Base-by-base conservation (phyloP, 2,888 invertebrate genomes). In the Notocelia uddmanniana region DNA sequence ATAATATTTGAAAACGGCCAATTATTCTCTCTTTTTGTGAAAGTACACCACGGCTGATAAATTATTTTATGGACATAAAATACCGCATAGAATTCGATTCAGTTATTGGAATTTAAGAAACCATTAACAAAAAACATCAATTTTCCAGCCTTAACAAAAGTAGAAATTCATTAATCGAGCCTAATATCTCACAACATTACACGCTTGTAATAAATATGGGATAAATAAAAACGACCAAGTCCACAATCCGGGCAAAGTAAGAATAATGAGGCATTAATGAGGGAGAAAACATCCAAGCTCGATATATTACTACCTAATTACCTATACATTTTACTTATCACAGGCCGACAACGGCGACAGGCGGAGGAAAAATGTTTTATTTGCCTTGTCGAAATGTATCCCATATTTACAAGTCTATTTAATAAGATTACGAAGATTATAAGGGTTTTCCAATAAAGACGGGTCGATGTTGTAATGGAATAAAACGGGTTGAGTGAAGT, bases 281-380 rank as follows among this genome's bases (percentile, higher is more conserved):
- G 85, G 77, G 83, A 83, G 82, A 85, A 86, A 85, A 87, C 89
- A 89, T 89, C 84, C 81, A 89, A 85, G 84, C 83, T 83, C 89
- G 88, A 92, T 92, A 91, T 90, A 89, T 92, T 90, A 91, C 83
- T 75, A 74, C 77, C 85, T 91, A 91, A 91, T 92, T 91, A 91
- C 90, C 88, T 77, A 91, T 92, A 91, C 81, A 90, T 92, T 92
- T 92, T 87, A 88, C 90, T 92, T 92, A 92, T 89, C 89, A 76
- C 66, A 71, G 77, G 74, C 73, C 79, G 85, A 84, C 85, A 82
- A 79, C 76, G 75, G 76, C 78, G 85, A 84, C 85, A 82, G 79
- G 80, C 79, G 76, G 74, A 80, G 83, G 85, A 86, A 85, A 85
- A 84, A 90, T 89, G 85, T 82, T 88, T 86, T 87, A 87, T 89